Evolutionary conservation across 2,113 vertebrate species (phyloP).

Genomic region (Smithornis capensis): DNA sequence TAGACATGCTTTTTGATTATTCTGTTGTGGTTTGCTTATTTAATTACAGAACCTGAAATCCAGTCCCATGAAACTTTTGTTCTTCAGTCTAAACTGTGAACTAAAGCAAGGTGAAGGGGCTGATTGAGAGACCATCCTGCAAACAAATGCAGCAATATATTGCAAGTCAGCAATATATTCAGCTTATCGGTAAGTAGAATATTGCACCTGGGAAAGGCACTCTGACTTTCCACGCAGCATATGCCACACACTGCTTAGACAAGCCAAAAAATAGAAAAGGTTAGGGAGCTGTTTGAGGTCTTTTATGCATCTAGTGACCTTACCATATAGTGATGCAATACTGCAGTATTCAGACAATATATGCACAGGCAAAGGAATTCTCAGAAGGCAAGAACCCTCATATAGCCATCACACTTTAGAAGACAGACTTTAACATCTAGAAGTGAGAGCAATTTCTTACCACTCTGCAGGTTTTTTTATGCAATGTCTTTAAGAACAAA

Average conservation of each 20-base stretch:
- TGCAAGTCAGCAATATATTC: background rate
- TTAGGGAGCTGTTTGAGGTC: background rate
- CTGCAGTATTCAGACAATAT: background rate
- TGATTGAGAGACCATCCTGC: background rate
- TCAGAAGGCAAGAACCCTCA: background rate
- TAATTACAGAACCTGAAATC: background rate
- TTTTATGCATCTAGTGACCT: background rate
- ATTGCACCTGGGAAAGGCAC: background rate
- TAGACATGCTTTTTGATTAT: background rate
- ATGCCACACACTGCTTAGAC: background rate
- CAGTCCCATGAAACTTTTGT: background rate
- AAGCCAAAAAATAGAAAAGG: background rate
- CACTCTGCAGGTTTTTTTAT: background rate
- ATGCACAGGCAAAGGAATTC: background rate
- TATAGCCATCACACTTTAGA: background rate
- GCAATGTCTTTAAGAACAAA: fast-evolving
- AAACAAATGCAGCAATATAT: background rate
- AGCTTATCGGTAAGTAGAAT: background rate
- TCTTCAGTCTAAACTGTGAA: background rate
- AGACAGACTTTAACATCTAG: background rate
- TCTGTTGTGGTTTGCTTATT: background rate
- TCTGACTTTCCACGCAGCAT: background rate
- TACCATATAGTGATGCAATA: background rate
- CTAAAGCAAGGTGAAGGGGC: background rate
- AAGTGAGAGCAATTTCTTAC: background rate